A percentile compares a stretch with the other conserved stretches of the same genome.
These are phyloP conservation scores for Pinna nobilis DNA, from an alignment of 1,140 invertebrate genomes.

Conservation along the genomic window DNA sequence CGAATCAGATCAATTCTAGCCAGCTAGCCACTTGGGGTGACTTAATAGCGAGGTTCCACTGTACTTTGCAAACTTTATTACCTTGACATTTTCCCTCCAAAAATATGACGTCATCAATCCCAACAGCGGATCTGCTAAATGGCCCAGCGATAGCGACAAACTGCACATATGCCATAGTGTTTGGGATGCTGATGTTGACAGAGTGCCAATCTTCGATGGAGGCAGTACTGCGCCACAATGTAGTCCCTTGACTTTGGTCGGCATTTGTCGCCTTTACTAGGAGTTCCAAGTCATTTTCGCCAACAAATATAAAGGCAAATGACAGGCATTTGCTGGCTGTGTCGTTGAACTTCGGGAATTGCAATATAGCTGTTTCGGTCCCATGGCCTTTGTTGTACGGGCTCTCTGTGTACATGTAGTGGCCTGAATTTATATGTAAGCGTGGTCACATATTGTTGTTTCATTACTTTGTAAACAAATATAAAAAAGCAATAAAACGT, in stretches of 20 bases:
- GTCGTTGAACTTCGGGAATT: not conserved
- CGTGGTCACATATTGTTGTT: too few relatives aligned
- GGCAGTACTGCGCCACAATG: conserved; percentile 1
- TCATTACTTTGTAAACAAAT: too few relatives aligned
- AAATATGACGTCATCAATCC: conserved; percentile 28
- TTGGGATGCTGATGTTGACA: conserved; percentile 1
- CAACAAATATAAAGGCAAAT: conserved; percentile 7
- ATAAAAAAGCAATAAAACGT: too few relatives aligned
- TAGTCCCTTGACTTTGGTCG: not conserved
- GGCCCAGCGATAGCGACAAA: not conserved
- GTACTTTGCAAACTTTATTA: too few relatives aligned
- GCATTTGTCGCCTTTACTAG: not conserved
- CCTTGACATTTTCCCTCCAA: conserved; percentile 5
- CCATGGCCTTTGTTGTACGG: not conserved
- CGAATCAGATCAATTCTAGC: too few relatives aligned
- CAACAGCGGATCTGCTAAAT: not conserved
- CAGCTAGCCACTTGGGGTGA: not conserved
- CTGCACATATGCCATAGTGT: not conserved
- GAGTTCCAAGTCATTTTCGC: not conserved
- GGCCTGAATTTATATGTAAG: too few relatives aligned
- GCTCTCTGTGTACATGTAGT: conserved; percentile 44
- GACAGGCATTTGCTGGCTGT: conserved; percentile 3
- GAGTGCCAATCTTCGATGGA: not conserved
- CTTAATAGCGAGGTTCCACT: not conserved
- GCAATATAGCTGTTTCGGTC: not conserved